Evolutionary conservation across 1,140 invertebrate genomes (phyloP).

Genomic region (Eriocheir sinensis): DNA sequence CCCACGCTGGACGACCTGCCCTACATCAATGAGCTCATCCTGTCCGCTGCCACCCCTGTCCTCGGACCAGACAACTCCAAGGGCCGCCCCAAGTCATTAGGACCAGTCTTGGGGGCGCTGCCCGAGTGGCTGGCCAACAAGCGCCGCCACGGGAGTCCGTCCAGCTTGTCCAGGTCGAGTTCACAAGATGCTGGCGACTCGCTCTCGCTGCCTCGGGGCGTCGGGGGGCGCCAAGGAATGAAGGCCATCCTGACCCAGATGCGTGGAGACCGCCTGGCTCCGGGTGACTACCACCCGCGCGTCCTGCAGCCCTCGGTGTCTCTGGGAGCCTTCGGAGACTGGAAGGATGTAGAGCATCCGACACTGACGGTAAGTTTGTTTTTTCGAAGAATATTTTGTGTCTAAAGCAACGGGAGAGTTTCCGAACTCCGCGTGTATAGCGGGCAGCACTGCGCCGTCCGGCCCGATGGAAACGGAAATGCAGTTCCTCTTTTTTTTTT

Average conservation of each 20-base stretch:
- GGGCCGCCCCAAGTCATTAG: background rate
- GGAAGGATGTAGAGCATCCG: conserved; percentile 55
- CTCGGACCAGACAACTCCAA: background rate
- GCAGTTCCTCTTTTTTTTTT: no score
- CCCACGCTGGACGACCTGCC: background rate
- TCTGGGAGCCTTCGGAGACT: conserved; percentile 35
- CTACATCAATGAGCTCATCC: conserved; percentile 45
- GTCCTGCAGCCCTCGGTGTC: conserved; percentile 49
- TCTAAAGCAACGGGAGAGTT: no score
- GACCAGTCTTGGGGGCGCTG: background rate
- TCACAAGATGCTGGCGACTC: background rate
- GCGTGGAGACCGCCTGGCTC: background rate
- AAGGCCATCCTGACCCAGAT: background rate
- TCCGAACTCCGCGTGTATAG: no score
- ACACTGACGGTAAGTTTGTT: conserved; percentile 37
- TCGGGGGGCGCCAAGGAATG: background rate
- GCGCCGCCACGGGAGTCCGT: background rate
- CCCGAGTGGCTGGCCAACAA: conserved; percentile 59
- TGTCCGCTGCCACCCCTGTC: conserved; percentile 27
- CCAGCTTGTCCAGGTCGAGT: background rate
- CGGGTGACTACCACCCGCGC: background rate
- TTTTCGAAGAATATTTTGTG: no score
- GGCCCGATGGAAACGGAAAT: no score
- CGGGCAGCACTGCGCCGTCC: no score
- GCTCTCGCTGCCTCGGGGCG: background rate